Percentiles rank a stretch among this genome's conserved stretches.
These are phyloP conservation scores for Pogonocichla stellata DNA, from an alignment of 2,113 vertebrate species.

Conservation along the genomic window DNA sequence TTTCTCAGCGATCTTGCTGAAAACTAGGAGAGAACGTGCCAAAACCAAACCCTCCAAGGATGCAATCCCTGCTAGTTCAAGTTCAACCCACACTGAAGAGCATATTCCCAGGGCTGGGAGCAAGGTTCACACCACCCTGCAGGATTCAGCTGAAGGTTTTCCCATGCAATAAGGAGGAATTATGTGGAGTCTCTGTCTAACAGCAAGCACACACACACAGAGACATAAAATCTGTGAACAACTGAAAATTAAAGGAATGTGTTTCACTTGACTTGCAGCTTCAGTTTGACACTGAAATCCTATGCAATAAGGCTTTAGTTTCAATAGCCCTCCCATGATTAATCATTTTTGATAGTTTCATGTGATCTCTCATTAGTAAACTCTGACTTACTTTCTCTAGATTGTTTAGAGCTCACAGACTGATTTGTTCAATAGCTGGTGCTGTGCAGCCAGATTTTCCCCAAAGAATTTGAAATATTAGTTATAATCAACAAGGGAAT, in stretches of 20 bases:
- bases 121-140: background rate
- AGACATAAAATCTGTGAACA: background rate
- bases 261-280: background rate
- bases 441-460: background rate
- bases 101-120: background rate
- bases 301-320: background rate
- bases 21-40: background rate
- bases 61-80: background rate
- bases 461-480: background rate
- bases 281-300: background rate
- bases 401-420: background rate
- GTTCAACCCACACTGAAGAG: background rate
- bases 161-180: background rate
- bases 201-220: no score
- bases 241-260: background rate
- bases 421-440: background rate
- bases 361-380: background rate
- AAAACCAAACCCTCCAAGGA: background rate
- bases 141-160: background rate
- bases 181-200: background rate
- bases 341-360: background rate
- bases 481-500: background rate
- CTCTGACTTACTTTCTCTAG: background rate
- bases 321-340: background rate
- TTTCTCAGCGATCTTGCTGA: background rate